phyloP scores from a whole-genome alignment of 2,113 vertebrate genomes.

The Gambusia holbrooki region DNA sequence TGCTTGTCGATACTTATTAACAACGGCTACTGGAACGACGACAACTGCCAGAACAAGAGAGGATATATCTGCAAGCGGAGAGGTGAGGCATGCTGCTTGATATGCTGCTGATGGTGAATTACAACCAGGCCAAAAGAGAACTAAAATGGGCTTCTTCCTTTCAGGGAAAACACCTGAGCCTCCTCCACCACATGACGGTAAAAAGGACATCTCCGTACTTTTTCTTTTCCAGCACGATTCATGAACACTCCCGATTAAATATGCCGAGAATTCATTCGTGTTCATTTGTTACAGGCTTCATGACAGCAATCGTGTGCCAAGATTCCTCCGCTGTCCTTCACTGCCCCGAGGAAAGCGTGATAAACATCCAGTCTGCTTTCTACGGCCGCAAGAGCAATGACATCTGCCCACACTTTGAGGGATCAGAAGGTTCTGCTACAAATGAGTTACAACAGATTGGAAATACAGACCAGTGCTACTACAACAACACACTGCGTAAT shows the following conservation, averaged over 20 bases:
- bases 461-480: neutral
- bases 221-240: neutral
- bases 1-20: conserved; percentile 78
- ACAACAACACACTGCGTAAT: neutral
- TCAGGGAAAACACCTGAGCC: conserved; percentile 76
- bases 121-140: neutral
- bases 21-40: conserved; percentile 80
- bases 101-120: neutral
- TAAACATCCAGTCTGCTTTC: conserved; percentile 82
- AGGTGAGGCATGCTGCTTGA: conserved; percentile 56
- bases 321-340: conserved; percentile 69
- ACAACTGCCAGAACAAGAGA: conserved; percentile 75
- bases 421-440: conserved; percentile 42
- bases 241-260: neutral
- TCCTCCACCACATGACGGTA: conserved; percentile 82
- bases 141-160: conserved; percentile 6
- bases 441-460: neutral
- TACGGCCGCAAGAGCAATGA: conserved; percentile 66
- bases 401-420: conserved; percentile 70
- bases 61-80: conserved; percentile 81
- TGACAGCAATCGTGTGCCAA: conserved; percentile 74
- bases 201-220: neutral
- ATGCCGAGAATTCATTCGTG: neutral
- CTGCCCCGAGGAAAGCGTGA: conserved; percentile 75
- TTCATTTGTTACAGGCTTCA: conserved; percentile 65